A percentile compares a stretch with the other conserved stretches of the same genome.
These are phyloP conservation scores for Hystrix brachyura DNA, from an alignment of 2,113 vertebrate genomes.

Conservation along the genomic window DNA sequence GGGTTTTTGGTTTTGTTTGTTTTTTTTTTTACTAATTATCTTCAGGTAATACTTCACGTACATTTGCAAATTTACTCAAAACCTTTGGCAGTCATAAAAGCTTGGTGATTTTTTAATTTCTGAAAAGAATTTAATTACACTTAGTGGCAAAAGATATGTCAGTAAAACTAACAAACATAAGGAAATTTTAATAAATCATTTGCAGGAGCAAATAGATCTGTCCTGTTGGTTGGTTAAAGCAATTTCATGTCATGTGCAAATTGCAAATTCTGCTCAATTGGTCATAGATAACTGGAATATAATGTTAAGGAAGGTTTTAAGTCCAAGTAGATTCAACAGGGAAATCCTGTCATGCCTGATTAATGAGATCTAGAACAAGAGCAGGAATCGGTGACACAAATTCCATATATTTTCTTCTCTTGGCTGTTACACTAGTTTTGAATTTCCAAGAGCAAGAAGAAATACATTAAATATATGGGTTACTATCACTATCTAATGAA, in stretches of 20 bases:
- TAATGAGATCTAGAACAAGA: constrained; percentile 51
- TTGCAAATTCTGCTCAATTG: constrained; percentile 25
- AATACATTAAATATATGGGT: neutral
- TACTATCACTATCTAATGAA: constrained; percentile 11
- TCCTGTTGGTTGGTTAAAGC: neutral
- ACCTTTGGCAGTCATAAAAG: neutral
- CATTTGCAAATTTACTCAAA: neutral
- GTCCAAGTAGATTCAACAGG: constrained; percentile 6
- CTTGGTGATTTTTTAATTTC: constrained; percentile 14
- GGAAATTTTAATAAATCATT: neutral
- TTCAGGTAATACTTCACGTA: neutral
- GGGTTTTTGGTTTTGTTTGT: neutral
- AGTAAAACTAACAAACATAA: neutral
- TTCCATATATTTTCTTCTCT: neutral
- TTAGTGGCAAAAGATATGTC: neutral
- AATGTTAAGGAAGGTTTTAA: constrained; percentile 2
- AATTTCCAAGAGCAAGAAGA: neutral
- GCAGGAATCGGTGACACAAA: neutral
- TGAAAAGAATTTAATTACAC: constrained; percentile 2
- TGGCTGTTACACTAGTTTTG: neutral
- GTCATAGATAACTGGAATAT: neutral
- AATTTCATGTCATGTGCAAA: neutral
- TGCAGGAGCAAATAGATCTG: neutral
- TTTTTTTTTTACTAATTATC: neutral
- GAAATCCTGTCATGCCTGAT: constrained; percentile 61